Conservation (phyloP, 2,888 invertebrate genomes). For the Cerastis leucographa region DNA sequence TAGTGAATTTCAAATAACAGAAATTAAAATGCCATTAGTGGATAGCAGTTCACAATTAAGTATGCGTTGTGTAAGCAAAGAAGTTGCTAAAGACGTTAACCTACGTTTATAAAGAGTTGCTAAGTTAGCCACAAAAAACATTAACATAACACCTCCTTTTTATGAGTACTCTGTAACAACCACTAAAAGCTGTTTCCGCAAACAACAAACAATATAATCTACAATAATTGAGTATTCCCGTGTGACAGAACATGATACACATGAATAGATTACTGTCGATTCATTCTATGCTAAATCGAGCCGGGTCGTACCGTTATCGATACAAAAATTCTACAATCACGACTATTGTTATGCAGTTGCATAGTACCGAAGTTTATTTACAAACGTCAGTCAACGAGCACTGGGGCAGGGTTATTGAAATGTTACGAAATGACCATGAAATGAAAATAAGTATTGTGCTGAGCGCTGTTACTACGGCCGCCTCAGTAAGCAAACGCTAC, state of each 20-base stretch:
- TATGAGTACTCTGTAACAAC: conserved; percentile 38
- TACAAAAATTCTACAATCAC: conserved; percentile 64
- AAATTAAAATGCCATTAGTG: conserved; percentile 24
- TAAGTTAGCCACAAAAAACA: conserved; percentile 19
- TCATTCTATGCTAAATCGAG: conserved; percentile 58
- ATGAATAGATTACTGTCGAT: conserved; percentile 44
- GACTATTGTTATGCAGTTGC: conserved; percentile 68
- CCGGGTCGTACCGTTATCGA: conserved; percentile 63
- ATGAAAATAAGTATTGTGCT: conserved; percentile 84
- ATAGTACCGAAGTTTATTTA: conserved; percentile 76
- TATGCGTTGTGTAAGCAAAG: background rate
- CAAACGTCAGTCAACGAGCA: conserved; percentile 74
- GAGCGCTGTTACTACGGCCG: conserved; percentile 81
- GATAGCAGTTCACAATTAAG: background rate
- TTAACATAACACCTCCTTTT: conserved; percentile 33
- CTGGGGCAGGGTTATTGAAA: conserved; percentile 80
- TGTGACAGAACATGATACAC: conserved; percentile 47
- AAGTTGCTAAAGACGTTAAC: conserved; percentile 5
- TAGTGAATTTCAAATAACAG: conserved; percentile 9
- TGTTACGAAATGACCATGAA: conserved; percentile 88
- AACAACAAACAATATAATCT: conserved; percentile 32
- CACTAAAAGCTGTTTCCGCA: conserved; percentile 15
- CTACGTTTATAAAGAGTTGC: conserved; percentile 19
- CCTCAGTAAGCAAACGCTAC: conserved; percentile 79
- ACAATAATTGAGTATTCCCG: conserved; percentile 50